phyloP scores from a whole-genome alignment of 2,113 vertebrate species.

The Dunckerocampus dactyliophorus region DNA sequence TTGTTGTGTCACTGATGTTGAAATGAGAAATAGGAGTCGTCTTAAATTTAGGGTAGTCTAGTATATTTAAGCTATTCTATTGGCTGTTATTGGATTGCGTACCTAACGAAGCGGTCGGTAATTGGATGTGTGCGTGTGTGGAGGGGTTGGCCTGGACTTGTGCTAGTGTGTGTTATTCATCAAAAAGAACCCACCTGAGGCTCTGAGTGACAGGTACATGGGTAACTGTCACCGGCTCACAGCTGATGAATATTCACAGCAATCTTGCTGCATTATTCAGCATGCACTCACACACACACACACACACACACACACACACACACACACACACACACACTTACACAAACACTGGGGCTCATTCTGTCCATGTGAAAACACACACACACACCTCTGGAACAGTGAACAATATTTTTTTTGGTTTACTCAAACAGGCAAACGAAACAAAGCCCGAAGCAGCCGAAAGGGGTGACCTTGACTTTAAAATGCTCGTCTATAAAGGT shows the following conservation, averaged over 20 bases:
- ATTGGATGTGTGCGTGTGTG: neutral
- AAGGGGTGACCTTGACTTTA: conserved; percentile 54
- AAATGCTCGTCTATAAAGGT: conserved; percentile 13
- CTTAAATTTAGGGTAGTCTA: too few species aligned
- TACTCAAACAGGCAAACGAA: conserved; percentile 6
- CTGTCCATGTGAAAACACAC: conserved; percentile 3
- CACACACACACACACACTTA: neutral
- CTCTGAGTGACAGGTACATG: conserved; percentile 61
- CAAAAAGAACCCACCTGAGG: conserved; percentile 37
- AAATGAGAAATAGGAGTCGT: too few species aligned
- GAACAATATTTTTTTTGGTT: conserved; percentile 16
- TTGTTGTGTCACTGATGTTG: too few species aligned
- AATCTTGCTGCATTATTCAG: conserved; percentile 46
- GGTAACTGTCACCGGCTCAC: conserved; percentile 46
- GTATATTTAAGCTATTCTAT: neutral
- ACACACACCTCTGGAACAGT: conserved; percentile 11
- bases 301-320: conserved; percentile 6
- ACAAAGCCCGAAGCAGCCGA: neutral
- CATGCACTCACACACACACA: conserved; percentile 12
- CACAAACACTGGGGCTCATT: conserved; percentile 2
- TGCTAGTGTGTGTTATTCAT: conserved; percentile 12
- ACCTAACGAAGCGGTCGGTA: neutral
- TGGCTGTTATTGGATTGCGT: neutral
- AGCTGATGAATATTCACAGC: conserved; percentile 68
- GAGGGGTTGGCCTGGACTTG: too few species aligned